Evolutionary conservation across 1,140 invertebrate species (phyloP).

Genomic region (Choristoneura fumiferana): DNA sequence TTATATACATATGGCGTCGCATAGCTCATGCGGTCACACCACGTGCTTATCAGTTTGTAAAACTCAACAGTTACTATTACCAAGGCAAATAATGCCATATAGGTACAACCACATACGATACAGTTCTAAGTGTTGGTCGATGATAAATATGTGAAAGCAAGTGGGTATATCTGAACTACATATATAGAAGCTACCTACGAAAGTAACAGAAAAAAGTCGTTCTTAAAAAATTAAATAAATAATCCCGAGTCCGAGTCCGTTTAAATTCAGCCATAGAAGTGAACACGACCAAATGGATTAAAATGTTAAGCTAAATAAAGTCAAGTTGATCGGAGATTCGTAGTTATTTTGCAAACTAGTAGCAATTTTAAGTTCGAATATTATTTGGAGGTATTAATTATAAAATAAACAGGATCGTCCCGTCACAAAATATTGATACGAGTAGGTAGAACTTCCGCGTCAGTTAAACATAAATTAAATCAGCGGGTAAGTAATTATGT

Average conservation of each 20-base stretch:
- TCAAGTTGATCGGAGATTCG: neutral
- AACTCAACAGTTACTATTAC: slow-evolving; percentile 12
- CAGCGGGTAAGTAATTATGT: too few species aligned
- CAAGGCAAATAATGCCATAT: slow-evolving; percentile 1
- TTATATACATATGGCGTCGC: slow-evolving; percentile 28
- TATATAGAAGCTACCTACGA: too few species aligned
- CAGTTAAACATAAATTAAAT: neutral
- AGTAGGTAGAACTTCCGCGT: neutral
- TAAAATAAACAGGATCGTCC: neutral
- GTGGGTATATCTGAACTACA: too few species aligned
- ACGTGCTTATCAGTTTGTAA: slow-evolving; percentile 58
- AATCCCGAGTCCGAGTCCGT: neutral
- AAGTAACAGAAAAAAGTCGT: too few species aligned
- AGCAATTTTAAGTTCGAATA: neutral
- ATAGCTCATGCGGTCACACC: slow-evolving; percentile 39
- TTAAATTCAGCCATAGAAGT: neutral
- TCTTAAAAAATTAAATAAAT: neutral
- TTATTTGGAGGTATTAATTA: neutral
- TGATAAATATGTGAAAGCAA: too few species aligned
- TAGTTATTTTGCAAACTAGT: neutral
- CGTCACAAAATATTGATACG: neutral
- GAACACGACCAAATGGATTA: slow-evolving; percentile 11
- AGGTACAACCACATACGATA: neutral
- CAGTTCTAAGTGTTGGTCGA: too few species aligned
- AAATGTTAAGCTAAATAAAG: neutral